Conservation (phyloP, 23 tunicate species). For the Pegea sp. region DNA sequence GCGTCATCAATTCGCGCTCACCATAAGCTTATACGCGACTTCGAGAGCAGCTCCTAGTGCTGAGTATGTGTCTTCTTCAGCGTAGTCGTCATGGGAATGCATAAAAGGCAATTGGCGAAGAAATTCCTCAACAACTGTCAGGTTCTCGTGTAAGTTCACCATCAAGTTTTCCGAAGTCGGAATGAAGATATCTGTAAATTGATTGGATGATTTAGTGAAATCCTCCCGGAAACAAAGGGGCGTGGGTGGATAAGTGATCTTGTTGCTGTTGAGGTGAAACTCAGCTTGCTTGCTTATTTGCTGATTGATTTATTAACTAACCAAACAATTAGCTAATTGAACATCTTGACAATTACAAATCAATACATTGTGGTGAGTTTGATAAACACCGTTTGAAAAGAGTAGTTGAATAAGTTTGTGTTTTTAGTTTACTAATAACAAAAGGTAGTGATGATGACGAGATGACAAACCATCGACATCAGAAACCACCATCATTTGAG, state of each 20-base stretch:
- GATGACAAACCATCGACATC: conserved; percentile 94
- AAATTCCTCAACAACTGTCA: conserved; percentile 42
- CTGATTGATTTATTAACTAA: too few relatives aligned
- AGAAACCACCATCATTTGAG: conserved; percentile 85
- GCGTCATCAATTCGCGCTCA: conserved; percentile 1
- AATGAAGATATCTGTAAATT: conserved; percentile 41
- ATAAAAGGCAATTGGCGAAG: conserved; percentile 61
- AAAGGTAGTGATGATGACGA: neutral
- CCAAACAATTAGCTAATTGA: too few relatives aligned
- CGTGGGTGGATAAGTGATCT: too few relatives aligned
- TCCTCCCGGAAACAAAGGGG: too few relatives aligned
- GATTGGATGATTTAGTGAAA: too few relatives aligned
- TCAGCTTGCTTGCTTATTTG: too few relatives aligned
- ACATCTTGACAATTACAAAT: too few relatives aligned
- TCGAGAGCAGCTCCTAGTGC: conserved; percentile 83
- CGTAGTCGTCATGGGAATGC: conserved; percentile 18
- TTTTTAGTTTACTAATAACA: neutral
- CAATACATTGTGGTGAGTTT: neutral
- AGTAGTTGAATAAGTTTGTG: neutral
- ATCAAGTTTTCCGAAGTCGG: conserved; percentile 75
- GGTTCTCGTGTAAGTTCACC: conserved; percentile 58
- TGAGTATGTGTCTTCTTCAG: conserved; percentile 40
- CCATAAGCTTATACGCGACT: conserved; percentile 74
- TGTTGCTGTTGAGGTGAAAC: too few relatives aligned
- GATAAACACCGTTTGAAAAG: neutral